phyloP scores from a whole-genome alignment of 1,140 invertebrate genomes.

The Ladona fulva region DNA sequence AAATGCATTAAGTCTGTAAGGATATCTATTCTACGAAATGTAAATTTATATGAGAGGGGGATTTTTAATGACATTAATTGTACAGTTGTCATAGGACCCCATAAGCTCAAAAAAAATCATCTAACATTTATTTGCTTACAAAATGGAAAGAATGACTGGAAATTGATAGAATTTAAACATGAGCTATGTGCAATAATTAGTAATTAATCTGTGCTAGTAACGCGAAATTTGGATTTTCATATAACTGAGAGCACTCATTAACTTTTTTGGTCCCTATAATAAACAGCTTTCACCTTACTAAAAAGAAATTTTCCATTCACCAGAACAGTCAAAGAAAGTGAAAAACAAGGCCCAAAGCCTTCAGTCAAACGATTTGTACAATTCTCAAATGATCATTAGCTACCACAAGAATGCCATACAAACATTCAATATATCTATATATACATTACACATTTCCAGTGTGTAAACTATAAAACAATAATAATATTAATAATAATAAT shows the following conservation, averaged over 20 bases:
- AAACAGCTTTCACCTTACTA: background rate
- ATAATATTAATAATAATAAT: background rate
- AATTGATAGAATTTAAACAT: background rate
- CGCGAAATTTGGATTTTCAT: background rate
- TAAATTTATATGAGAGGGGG: background rate
- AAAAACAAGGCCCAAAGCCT: background rate
- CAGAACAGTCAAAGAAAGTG: background rate
- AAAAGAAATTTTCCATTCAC: background rate
- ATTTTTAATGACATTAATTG: background rate
- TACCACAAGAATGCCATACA: background rate
- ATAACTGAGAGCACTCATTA: background rate
- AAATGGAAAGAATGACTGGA: background rate
- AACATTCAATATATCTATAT: background rate
- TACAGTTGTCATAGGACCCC: background rate
- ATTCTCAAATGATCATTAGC: background rate
- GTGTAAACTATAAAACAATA: constrained; percentile 3
- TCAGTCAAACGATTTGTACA: constrained; percentile 9
- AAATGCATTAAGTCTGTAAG: background rate
- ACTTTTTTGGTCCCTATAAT: background rate
- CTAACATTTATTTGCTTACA: background rate
- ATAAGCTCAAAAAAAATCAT: background rate
- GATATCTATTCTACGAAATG: background rate
- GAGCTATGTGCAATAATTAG: background rate
- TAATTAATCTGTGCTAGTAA: background rate
- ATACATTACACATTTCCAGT: background rate